Percentiles rank a stretch among this genome's conserved stretches.
phyloP scores from a whole-genome alignment of 2,797 vertebrate genomes.

The Rhyacichthys aspro region DNA sequence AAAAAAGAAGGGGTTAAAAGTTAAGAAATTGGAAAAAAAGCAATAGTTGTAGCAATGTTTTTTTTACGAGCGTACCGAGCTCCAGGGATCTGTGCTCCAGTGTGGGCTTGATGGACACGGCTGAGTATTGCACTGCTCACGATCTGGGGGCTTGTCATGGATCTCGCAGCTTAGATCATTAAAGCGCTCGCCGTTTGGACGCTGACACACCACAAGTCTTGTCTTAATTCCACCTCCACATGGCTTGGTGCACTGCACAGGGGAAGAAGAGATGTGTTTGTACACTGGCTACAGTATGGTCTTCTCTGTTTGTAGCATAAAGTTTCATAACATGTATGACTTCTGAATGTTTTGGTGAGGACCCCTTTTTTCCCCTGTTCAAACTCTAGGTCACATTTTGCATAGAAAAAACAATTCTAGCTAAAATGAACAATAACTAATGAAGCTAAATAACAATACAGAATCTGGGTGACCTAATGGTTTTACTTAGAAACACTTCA shows the following conservation, averaged over 20 bases:
- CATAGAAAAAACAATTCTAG: too few relatives aligned
- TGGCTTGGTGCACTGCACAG: conserved; percentile 88
- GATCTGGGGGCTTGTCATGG: conserved; percentile 96
- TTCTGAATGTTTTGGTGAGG: not conserved
- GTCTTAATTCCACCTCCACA: conserved; percentile 93
- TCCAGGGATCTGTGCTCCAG: conserved; percentile 96
- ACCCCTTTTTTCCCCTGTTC: not conserved
- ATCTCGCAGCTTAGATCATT: conserved; percentile 98
- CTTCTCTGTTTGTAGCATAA: too few relatives aligned
- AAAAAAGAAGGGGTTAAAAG: conserved; percentile 51
- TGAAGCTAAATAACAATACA: too few relatives aligned
- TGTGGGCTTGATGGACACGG: conserved; percentile 88
- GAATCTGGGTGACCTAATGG: too few relatives aligned
- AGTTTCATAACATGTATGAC: too few relatives aligned
- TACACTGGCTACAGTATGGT: too few relatives aligned
- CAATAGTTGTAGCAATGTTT: conserved; percentile 68
- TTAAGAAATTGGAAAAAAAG: conserved; percentile 49
- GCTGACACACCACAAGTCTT: conserved; percentile 94
- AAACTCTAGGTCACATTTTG: not conserved
- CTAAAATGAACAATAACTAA: too few relatives aligned
- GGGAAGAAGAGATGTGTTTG: too few relatives aligned
- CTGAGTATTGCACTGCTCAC: conserved; percentile 95
- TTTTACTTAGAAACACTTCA: too few relatives aligned
- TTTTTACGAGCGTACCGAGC: conserved; percentile 94
- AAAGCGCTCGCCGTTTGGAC: conserved; percentile 91